phyloP scores from a whole-genome alignment of 2,797 vertebrate genomes.

The Paedocypris micromegethes region DNA sequence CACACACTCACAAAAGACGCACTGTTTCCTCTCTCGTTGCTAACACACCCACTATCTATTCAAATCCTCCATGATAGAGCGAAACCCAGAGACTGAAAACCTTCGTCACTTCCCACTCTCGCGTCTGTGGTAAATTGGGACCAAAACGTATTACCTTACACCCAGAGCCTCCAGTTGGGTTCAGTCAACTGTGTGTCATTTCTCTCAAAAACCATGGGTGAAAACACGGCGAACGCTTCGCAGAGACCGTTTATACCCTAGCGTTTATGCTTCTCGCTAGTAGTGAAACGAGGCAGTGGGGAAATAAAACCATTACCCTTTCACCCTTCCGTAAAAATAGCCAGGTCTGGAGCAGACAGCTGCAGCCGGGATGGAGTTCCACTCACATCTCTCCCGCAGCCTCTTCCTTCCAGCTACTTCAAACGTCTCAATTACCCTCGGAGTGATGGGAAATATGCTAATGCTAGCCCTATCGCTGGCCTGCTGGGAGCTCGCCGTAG shows the following conservation, averaged over 20 bases:
- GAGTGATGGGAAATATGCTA: slow-evolving; percentile 46
- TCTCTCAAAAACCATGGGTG: not conserved
- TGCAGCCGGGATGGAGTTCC: slow-evolving; percentile 29
- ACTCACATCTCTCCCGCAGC: slow-evolving; percentile 21
- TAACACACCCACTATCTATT: slow-evolving; percentile 34
- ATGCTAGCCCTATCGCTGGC: slow-evolving; percentile 16
- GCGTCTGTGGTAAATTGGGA: not conserved
- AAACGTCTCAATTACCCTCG: slow-evolving; percentile 41
- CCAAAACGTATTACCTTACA: slow-evolving; percentile 6
- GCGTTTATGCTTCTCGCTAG: slow-evolving; percentile 25
- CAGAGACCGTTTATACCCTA: slow-evolving; percentile 6
- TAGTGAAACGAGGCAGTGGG: slow-evolving; percentile 47
- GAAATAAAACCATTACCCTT: slow-evolving; percentile 53
- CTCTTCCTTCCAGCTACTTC: slow-evolving; percentile 25
- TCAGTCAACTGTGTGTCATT: not conserved
- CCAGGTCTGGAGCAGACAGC: slow-evolving; percentile 41
- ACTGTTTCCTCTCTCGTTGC: slow-evolving; percentile 47
- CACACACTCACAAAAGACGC: slow-evolving; percentile 48
- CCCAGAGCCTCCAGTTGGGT: slow-evolving; percentile 8
- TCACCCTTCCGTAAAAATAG: slow-evolving; percentile 54
- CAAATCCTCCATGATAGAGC: slow-evolving; percentile 19
- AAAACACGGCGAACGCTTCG: slow-evolving; percentile 5
- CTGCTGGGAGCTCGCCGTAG: slow-evolving; percentile 5
- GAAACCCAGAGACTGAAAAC: slow-evolving; percentile 3
- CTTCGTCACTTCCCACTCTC: not conserved